Base-by-base conservation (phyloP, 2,113 vertebrate genomes). In the Pelodiscus sinensis region DNA sequence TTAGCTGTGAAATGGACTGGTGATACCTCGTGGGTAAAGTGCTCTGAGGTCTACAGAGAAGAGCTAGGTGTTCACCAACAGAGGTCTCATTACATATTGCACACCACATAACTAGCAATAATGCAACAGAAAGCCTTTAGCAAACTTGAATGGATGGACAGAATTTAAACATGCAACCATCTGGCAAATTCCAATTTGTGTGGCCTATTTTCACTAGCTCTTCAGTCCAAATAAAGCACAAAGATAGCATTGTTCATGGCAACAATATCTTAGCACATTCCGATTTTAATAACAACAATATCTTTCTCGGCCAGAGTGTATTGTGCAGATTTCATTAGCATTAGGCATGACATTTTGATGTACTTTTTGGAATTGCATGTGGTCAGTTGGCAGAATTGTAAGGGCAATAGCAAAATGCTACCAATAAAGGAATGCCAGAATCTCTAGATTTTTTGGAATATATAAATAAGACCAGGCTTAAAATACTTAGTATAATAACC, bases 101-200 rank as follows among this genome's bases (percentile, higher is more conserved):
- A 88, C 92, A 81, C 57, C 86, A 52, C 15, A 54, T 80, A 52
- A 92, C 62, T 88, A 95, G 88, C 86, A 94, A 83, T 58, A 93
- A 90, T 73, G n/a, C 16, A 54, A 13, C n/a, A 88, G 80, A 88
- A 95, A 95, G 85, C 55, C 79, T 65, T 90, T 90, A 79, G 7
- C 24, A 85, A 86, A 11, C 2, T 56, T 91, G 50, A 94, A 7
- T 75, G 55, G 60, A 90, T 88, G 86, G 79, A 57, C 60, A 82
- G 52, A n/a, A 35, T 50, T 13, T 71, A 86, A 87, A 55, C 55
- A 77, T 81, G 87, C 84, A 92, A 73, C 88, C 90, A 87, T 81
- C 55, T 80, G 92, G 86, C 65, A 93, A 75, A 60, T 95, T 95
- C 86, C 88, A 60, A 82, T 92, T 97, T 92, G 35, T 50, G 38